Evolutionary conservation across 1,140 invertebrate species (phyloP).

Genomic region (Bathynomus jamesi): DNA sequence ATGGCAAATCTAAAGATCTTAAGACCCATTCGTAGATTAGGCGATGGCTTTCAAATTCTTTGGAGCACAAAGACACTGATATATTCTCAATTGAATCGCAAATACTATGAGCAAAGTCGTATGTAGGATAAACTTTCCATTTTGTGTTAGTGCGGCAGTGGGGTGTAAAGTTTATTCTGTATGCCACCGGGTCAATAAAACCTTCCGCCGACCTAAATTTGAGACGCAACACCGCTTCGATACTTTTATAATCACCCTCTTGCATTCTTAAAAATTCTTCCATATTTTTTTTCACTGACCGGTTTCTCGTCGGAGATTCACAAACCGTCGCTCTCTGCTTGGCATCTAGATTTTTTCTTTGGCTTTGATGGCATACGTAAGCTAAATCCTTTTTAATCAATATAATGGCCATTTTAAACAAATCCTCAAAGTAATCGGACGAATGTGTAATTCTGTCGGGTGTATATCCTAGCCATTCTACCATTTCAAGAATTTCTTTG

Average conservation of each 20-base stretch:
- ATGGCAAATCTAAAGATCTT: slow-evolving; percentile 4
- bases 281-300: slow-evolving; percentile 8
- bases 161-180: slow-evolving; percentile 7
- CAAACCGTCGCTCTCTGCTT: background rate
- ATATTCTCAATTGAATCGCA: slow-evolving; percentile 27
- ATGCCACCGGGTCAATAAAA: slow-evolving; percentile 21
- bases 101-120: slow-evolving; percentile 27
- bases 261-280: slow-evolving; percentile 17
- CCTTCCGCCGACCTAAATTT: slow-evolving; percentile 10
- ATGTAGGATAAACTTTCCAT: slow-evolving; percentile 31
- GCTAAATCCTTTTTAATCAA: slow-evolving; percentile 11
- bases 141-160: slow-evolving; percentile 14
- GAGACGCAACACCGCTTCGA: slow-evolving; percentile 12
- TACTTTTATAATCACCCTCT: slow-evolving; percentile 1
- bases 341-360: background rate
- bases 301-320: slow-evolving; percentile 7
- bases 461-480: slow-evolving; percentile 10
- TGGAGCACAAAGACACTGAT: slow-evolving; percentile 25
- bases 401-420: background rate
- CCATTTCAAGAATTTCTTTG: background rate
- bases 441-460: slow-evolving; percentile 5
- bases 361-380: slow-evolving; percentile 17
- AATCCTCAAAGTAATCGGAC: slow-evolving; percentile 19
- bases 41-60: slow-evolving; percentile 25
- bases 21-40: slow-evolving; percentile 28